Conservation (phyloP, 2,888 invertebrate species). For the Acanthopleura granulata region DNA sequence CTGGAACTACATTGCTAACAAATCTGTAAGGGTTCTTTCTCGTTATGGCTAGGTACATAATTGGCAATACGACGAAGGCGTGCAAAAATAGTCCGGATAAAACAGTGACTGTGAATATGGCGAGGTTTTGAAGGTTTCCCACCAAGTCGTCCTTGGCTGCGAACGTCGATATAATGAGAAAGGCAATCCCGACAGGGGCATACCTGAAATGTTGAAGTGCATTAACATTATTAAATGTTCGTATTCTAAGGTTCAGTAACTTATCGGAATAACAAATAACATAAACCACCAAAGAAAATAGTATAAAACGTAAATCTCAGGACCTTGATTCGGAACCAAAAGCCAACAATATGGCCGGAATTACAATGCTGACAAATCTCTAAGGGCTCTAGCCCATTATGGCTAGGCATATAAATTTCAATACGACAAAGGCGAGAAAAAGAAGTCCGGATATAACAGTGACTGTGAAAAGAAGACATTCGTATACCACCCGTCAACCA, state of each 20-base stretch:
- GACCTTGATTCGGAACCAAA: too few species aligned
- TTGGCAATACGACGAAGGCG: constrained; percentile 85
- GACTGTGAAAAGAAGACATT: too few species aligned
- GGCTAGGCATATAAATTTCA: too few species aligned
- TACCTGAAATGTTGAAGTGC: constrained; percentile 35
- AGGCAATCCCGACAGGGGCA: constrained; percentile 43
- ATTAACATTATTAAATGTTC: background rate
- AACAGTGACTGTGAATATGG: constrained; percentile 79
- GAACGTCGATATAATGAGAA: constrained; percentile 80
- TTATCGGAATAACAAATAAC: too few species aligned
- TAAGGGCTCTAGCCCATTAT: too few species aligned
- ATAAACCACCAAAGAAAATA: too few species aligned
- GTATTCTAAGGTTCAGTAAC: background rate
- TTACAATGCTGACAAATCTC: too few species aligned
- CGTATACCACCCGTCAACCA: too few species aligned
- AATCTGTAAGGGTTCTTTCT: constrained; percentile 81
- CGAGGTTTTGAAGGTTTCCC: constrained; percentile 70
- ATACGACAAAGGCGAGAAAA: too few species aligned
- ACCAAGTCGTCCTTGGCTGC: constrained; percentile 78
- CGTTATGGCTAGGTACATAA: constrained; percentile 84
- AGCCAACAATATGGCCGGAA: too few species aligned
- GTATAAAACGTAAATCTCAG: too few species aligned
- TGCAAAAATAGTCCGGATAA: constrained; percentile 85
- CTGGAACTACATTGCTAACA: constrained; percentile 5
- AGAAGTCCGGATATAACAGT: too few species aligned